Percentiles rank a stretch among this genome's conserved stretches.
phyloP scores from a whole-genome alignment of 1,140 invertebrate genomes.

The Drosophila bocki region DNA sequence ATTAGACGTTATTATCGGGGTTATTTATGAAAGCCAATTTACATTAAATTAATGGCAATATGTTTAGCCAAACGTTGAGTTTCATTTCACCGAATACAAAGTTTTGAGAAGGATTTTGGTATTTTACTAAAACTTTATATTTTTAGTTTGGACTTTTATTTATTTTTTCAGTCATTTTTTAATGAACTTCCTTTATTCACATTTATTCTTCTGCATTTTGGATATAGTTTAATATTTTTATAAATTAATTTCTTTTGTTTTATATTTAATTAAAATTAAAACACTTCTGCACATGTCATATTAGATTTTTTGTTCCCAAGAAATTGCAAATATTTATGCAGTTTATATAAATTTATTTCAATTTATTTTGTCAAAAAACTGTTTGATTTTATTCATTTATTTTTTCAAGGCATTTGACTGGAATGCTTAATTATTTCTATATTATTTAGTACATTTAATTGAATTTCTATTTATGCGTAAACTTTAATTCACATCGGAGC shows the following conservation, averaged over 20 bases:
- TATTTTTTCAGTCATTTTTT: background rate
- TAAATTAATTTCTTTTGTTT: background rate
- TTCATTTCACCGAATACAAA: background rate
- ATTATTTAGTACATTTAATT: slow-evolving; percentile 10
- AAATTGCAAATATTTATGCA: background rate
- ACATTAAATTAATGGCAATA: background rate
- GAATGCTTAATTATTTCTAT: background rate
- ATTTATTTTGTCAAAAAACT: background rate
- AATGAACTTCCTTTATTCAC: background rate
- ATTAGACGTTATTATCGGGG: background rate
- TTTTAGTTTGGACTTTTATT: background rate
- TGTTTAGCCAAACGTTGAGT: too few species aligned
- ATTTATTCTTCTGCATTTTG: background rate
- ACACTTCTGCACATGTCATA: too few species aligned
- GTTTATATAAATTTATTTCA: background rate
- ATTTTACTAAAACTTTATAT: background rate
- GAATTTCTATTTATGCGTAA: slow-evolving; percentile 15
- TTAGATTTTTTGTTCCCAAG: background rate
- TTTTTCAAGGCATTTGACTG: background rate
- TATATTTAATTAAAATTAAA: background rate
- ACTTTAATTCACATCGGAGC: background rate
- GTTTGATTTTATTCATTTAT: background rate
- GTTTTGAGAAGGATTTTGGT: background rate
- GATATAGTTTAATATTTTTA: background rate
- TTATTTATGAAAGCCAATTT: background rate